These are phyloP conservation scores for Neopipo cinnamomea DNA, from an alignment of 2,113 vertebrate species.

Conservation along the genomic window DNA sequence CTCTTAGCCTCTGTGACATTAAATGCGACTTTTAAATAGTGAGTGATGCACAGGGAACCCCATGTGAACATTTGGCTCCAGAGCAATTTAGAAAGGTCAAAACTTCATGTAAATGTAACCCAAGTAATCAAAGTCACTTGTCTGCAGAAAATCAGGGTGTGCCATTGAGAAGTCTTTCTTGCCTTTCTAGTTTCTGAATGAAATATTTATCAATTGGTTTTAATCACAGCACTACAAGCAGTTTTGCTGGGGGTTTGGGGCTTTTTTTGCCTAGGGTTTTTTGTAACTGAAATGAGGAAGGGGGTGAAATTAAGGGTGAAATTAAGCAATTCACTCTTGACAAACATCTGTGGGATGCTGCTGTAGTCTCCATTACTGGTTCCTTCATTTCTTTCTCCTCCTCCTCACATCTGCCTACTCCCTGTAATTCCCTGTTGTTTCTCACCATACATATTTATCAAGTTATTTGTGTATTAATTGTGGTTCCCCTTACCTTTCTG, in stretches of 20 bases:
- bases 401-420: neutral
- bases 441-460: neutral
- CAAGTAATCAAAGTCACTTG: conserved; percentile 3
- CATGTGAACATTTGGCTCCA: neutral
- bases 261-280: neutral
- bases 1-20: neutral
- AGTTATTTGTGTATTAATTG: neutral
- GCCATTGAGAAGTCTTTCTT: neutral
- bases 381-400: neutral
- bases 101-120: neutral
- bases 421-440: neutral
- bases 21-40: neutral
- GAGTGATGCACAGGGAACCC: neutral
- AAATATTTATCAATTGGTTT: neutral
- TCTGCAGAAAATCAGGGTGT: neutral
- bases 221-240: neutral
- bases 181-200: neutral
- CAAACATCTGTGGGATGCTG: neutral
- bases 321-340: neutral
- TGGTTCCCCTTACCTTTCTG: neutral
- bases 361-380: neutral
- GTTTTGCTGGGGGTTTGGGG: neutral
- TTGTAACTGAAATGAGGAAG: neutral
- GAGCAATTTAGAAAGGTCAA: conserved; percentile 22
- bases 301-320: neutral